Base-by-base conservation (phyloP, 2,113 vertebrate species). In the Solea senegalensis region DNA sequence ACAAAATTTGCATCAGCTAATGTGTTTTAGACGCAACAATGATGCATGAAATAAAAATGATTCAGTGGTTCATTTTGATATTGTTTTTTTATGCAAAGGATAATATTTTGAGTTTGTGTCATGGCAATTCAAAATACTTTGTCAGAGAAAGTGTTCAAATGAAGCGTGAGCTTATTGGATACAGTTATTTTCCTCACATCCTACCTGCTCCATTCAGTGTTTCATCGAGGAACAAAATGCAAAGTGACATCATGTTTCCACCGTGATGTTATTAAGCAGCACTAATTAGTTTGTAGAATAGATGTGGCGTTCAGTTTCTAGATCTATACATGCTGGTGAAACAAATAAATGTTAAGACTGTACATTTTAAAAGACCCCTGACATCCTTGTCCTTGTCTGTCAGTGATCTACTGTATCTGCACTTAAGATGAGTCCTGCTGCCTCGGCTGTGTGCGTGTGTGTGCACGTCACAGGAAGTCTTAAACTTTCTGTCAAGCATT, bases 401-500 rank as follows among this genome's bases (percentile, higher is more conserved):
- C 13, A 53, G 54, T 16, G 39, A 26, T 52, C 21, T 21, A 21
- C 21, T 21, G 21, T 21, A 21, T 21, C 54, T 40, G 34, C 52
- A 7, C 58, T 45, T 43, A 21, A 52, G 3, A 56, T 9, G 9
- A 52, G 52, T 66, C 49, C 16, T 2, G 0, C 15, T 4, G 26
- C 0, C 11, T 0, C 41, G 26, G 11, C 16, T 41, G 13, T 54
- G 8, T 13, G 40, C 28, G 34, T 34, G 34, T 34, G 34, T 16
- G n/a, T 50, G 49, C n/a, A 13, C 14, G 51, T 45, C 53, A 61
- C 53, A 50, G 15, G 65, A 26, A 50, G 53, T 59, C 14, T 21
- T 40, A 40, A 70, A 55, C 28, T 14, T 57, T 26, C 27, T 51
- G 60, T 59, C 21, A 75, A 69, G 34, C 28, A 39, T 65, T 58